Evolutionary conservation across 2,888 invertebrate species (phyloP).

Genomic region (Calephelis perditalis): DNA sequence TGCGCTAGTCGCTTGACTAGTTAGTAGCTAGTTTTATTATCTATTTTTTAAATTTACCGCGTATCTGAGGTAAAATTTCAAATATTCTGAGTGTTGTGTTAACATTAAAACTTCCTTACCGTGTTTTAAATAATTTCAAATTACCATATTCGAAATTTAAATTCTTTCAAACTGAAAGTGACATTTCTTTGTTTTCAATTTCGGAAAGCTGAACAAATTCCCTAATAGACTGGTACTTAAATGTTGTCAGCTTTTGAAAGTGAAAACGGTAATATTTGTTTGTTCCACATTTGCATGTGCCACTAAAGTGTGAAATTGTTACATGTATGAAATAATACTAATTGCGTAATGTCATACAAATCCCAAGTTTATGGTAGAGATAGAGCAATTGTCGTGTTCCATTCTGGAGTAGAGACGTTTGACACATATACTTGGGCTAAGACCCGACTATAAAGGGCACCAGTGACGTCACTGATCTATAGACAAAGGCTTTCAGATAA

Average conservation of each 20-base stretch:
- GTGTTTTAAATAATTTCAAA: background rate
- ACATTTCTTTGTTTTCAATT: background rate
- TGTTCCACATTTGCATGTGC: constrained; percentile 8
- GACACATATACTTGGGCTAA: too few species aligned
- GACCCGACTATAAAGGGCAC: too few species aligned
- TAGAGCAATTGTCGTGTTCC: too few species aligned
- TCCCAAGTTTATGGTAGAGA: too few species aligned
- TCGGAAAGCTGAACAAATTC: constrained; percentile 38
- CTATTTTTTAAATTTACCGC: too few species aligned
- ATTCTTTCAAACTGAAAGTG: background rate
- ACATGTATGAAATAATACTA: background rate
- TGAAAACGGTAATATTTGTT: constrained; percentile 61
- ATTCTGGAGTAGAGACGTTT: too few species aligned
- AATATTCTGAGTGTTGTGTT: too few species aligned
- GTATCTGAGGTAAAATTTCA: too few species aligned
- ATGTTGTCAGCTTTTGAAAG: constrained; percentile 40
- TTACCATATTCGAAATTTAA: background rate
- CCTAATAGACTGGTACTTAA: constrained; percentile 29
- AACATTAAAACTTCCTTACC: too few species aligned
- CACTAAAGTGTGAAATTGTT: background rate
- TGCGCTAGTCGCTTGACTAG: too few species aligned
- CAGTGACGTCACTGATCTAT: too few species aligned
- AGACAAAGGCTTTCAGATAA: background rate
- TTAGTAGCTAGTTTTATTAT: too few species aligned
- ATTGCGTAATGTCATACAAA: background rate